A percentile compares a stretch with the other conserved stretches of the same genome.
These are phyloP conservation scores for Drosophila nigricruria DNA, from an alignment of 2,888 invertebrate species.

Conservation along the genomic window DNA sequence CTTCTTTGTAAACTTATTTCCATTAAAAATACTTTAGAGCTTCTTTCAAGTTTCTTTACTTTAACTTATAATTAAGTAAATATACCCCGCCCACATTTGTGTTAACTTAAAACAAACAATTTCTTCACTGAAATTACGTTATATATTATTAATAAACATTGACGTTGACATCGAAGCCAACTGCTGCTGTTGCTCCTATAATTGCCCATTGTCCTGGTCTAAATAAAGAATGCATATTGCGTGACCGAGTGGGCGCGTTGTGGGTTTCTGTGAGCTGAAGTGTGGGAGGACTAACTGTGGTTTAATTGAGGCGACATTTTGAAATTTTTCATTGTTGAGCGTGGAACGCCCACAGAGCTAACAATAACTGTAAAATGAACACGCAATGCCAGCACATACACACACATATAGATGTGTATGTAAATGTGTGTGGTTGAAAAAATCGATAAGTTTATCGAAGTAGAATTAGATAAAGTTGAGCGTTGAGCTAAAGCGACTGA, in stretches of 20 bases:
- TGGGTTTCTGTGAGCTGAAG: neutral
- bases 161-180: conserved; percentile 26
- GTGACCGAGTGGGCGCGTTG: conserved; percentile 41
- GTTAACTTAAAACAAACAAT: conserved; percentile 7
- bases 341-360: conserved; percentile 19
- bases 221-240: conserved; percentile 59
- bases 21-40: neutral
- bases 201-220: conserved; percentile 33
- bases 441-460: conserved; percentile 38
- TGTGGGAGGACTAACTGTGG: conserved; percentile 34
- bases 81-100: neutral
- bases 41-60: neutral
- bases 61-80: neutral
- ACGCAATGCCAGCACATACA: conserved; percentile 32
- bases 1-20: neutral
- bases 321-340: conserved; percentile 32
- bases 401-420: neutral
- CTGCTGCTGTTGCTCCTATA: conserved; percentile 5
- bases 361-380: conserved; percentile 31
- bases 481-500: conserved; percentile 1
- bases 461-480: conserved; percentile 25
- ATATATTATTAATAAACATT: conserved; percentile 36
- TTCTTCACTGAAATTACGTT: conserved; percentile 11
- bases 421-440: conserved; percentile 14
- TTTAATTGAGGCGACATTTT: conserved; percentile 60